Evolutionary conservation across 2,888 invertebrate genomes (phyloP), one percentile per base, ranked within the genome.

Genomic region (Orthosia cruda): DNA sequence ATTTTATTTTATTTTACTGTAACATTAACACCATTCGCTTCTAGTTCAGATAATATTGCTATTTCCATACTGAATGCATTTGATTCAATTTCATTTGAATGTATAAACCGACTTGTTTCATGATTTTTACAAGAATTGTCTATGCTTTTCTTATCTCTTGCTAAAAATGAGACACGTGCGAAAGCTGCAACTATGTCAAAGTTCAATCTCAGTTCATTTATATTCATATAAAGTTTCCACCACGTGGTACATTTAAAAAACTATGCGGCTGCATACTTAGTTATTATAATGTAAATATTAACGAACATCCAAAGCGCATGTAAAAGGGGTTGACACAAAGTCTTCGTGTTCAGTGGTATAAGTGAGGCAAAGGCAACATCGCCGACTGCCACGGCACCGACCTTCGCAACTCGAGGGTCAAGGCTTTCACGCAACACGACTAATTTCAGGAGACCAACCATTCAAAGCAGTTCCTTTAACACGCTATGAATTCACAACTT

Each of bases 341-440:
- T 57, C 74, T 85, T 50, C 69, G 74, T 83, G 68, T 71, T 52
- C 72, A 45, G 68, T 77, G 66, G 61, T 80, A 83, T 78, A 84
- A 77, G 73, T 83, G 82, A 82, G 74, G 83, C 74, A 84, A 85
- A 84, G 90, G 92, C 90, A 85, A 89, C 87, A 85, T 94, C 94
- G 90, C 94, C 81, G 93, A 86, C 92, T 94, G 94, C 93, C 94
- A 93, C 94, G 92, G 89, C 68, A 87, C 79, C 91, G 94, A 92
- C 94, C 95, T 95, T 95, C 91, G 86, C 75, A 71, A 80, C 80
- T 66, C 76, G 83, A 89, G 87, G 94, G 92, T 91, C 93, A 93
- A 83, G 92, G 93, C 90, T 91, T 90, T 85, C 92, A 93, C 90
- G 92, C 91, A 86, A 93, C 89, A 81, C 90, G 87, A 84, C 90